Base-by-base conservation (phyloP, 2,888 invertebrate genomes). In the Ochlodes sylvanus region DNA sequence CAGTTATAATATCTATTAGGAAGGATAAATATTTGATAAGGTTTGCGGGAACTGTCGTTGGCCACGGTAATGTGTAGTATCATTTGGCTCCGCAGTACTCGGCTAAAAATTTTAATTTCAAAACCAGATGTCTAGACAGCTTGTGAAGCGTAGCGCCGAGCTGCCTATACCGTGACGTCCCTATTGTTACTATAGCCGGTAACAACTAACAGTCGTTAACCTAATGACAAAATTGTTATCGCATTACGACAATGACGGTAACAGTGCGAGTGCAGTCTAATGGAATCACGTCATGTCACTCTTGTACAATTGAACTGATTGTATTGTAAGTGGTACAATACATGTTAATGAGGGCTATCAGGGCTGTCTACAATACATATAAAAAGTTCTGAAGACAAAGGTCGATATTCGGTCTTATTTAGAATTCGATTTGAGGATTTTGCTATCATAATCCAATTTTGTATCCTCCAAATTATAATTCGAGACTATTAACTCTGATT, bases 221-320 rank as follows among this genome's bases (percentile, higher is more conserved):
- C 14, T 63, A 55, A 63, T 55, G 63, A 44, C 55, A 32, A 63
- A 63, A 63, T 63, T 55, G 55, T 63, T 55, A 63, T 63, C 55
- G n/a, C 32, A 32, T 55, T 55, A 55, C 55, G 5, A 42, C 63
- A 55, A 55, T 63, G 54, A 54, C 34, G 15, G 15, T 17, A 47
- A 47, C 44, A 47, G 17, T 5, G 17, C n/a, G 44, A 63, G 63
- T 42, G 63, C 42, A 21, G 15, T 44, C 63, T 19, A 63, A 63
- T 63, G 63, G 54, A 63, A 63, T 63, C 38, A 21, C 54, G 27
- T 42, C 27, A 50, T 61, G 50, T 34, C 61, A 32, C 50, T 58
- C 42, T 14, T 42, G 42, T 58, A 47, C 44, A 47, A 47, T 47
- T 47, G 44, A n/a, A 2, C 44, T 47, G 44, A 17, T 47, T 47